Evolutionary conservation across 2,888 invertebrate genomes (phyloP), one percentile per base, ranked within the genome.

Genomic region (Xanthorhoe designata): DNA sequence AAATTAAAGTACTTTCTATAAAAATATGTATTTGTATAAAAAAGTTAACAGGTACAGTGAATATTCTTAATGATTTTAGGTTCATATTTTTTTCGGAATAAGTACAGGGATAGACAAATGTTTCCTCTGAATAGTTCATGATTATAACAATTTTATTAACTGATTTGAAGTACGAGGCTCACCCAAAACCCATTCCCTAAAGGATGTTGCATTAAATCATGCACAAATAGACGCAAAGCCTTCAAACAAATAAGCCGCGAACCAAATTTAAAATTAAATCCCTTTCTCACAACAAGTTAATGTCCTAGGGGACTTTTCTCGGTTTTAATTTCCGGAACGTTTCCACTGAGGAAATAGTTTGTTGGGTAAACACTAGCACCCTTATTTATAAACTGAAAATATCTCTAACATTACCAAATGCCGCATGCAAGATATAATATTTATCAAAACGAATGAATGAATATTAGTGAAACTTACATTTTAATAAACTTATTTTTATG

Each of bases 311-410:
- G 87, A 88, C 78, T 89, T 89, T 90, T 89, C 88, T 85, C 87
- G 86, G 84, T 88, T 90, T 90, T 91, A 91, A 91, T 91, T 91
- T 91, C 91, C 91, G 91, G 89, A 80, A 78, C 83, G 83, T 84
- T 89, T 89, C 86, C 86, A 83, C 73, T 65, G 83, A 85, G 91
- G 90, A 91, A 90, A 90, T 91, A 91, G 91, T 91, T 90, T 84
- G 87, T 82, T 82, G 81, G 78, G 78, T 71, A 75, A 80, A 81
- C 78, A 82, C 75, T 19, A 24, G 19, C 4, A 17, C 42, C 53
- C 53, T 32, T 53, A 64, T 45, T 53, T 58, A 56, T 47, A 56
- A 59, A 52, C 51, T 24, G 1, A 59, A 13, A 57, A 32, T 32
- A 49, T 17, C 52, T 53, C 17, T 2, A 10, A 7, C 47, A 47